These are phyloP conservation scores for Penaeus indicus DNA, from an alignment of 1,140 invertebrate genomes.

Conservation along the genomic window DNA sequence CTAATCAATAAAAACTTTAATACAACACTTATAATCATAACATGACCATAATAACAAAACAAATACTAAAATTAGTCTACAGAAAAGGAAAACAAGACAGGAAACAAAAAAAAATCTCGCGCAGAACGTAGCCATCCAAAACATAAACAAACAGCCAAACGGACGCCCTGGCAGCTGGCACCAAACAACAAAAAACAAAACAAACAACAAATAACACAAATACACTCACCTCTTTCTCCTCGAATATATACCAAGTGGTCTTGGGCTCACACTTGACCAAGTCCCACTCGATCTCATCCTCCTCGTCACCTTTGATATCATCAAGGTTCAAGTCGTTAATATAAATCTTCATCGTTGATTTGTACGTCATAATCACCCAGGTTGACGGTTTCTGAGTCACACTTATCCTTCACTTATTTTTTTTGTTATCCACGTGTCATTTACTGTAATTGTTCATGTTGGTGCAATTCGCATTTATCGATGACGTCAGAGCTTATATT, in stretches of 20 bases:
- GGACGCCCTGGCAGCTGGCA: background rate
- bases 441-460: no score
- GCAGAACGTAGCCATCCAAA: no score
- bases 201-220: no score
- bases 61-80: no score
- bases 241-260: conserved; percentile 38
- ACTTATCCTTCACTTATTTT: background rate
- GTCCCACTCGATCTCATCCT: conserved; percentile 12
- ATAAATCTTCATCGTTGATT: conserved; percentile 38
- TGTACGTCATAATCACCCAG: conserved; percentile 1
- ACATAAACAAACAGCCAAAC: no score
- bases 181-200: background rate
- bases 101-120: no score
- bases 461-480: no score
- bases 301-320: conserved; percentile 29
- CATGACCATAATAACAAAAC: no score
- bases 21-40: no score
- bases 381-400: background rate
- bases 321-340: conserved; percentile 28
- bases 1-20: no score
- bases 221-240: conserved; percentile 35
- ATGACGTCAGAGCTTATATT: no score
- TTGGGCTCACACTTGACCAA: background rate
- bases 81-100: no score
- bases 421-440: background rate